Percentiles rank a stretch among this genome's conserved stretches.
Conservation (phyloP, 2,797 vertebrate species). For the Etheostoma nigrum region DNA sequence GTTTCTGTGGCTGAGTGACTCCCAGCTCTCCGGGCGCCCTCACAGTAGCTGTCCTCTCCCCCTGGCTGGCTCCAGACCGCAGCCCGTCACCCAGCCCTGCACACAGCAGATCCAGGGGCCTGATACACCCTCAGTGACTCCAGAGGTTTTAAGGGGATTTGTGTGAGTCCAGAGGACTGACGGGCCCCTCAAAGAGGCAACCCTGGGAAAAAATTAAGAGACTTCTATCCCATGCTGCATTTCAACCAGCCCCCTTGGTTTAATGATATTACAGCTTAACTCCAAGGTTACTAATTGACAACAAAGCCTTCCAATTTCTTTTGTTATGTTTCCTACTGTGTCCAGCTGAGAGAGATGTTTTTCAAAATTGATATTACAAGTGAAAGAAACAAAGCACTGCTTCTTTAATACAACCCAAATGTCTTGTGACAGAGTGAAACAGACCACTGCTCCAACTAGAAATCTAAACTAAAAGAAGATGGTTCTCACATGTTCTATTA, state of each 20-base stretch:
- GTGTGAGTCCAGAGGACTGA: constrained; percentile 63
- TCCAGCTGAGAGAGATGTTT: constrained; percentile 51
- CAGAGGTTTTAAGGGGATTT: constrained; percentile 79
- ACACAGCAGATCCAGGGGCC: constrained; percentile 76
- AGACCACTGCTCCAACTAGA: constrained; percentile 14
- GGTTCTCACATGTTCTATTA: constrained; percentile 3
- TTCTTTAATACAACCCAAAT: constrained; percentile 12
- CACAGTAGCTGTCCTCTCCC: constrained; percentile 77
- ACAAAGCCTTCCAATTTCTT: constrained; percentile 52
- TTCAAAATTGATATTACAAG: constrained; percentile 37
- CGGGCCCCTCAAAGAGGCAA: constrained; percentile 61
- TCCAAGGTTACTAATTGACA: constrained; percentile 65
- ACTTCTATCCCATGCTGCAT: constrained; percentile 47
- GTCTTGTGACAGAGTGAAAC: constrained; percentile 23
- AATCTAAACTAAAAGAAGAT: constrained; percentile 29
- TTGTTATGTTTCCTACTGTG: constrained; percentile 44
- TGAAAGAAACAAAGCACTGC: constrained; percentile 27
- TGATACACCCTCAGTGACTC: constrained; percentile 80
- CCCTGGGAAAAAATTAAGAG: constrained; percentile 55
- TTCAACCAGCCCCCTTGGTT: constrained; percentile 44
- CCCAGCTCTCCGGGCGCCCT: constrained; percentile 80
- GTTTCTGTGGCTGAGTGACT: constrained; percentile 83
- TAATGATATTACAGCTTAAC: constrained; percentile 61
- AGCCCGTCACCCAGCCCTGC: constrained; percentile 73
- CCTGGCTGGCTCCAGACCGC: constrained; percentile 72